A percentile compares a stretch with the other conserved stretches of the same genome.
These are phyloP conservation scores for Platyrinchus mystaceus DNA, from an alignment of 2,797 vertebrate genomes.

Conservation along the genomic window DNA sequence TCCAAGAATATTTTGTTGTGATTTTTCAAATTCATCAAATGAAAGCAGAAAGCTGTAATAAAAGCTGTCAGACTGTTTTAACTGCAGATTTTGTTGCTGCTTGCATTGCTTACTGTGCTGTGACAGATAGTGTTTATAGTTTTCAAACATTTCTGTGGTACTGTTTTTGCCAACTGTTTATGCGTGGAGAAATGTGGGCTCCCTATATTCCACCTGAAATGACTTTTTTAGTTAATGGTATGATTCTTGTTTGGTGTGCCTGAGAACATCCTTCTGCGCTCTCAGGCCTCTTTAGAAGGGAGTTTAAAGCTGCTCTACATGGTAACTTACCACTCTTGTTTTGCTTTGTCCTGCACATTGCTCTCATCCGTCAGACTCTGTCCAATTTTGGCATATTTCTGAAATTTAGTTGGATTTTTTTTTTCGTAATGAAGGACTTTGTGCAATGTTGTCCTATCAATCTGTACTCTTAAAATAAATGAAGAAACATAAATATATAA, in stretches of 20 bases:
- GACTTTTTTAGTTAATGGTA: neutral
- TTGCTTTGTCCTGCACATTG: neutral
- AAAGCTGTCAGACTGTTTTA: slow-evolving; percentile 54
- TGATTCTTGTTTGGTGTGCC: neutral
- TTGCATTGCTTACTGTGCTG: slow-evolving; percentile 43
- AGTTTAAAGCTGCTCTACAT: neutral
- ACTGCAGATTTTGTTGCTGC: slow-evolving; percentile 45
- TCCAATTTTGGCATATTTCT: neutral
- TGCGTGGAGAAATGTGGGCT: neutral
- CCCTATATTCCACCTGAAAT: neutral
- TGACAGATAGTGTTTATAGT: slow-evolving; percentile 52
- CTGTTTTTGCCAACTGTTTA: slow-evolving; percentile 39
- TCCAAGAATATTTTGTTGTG: neutral
- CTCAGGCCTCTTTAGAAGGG: neutral
- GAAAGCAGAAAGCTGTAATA: slow-evolving; percentile 39
- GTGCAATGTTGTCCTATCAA: neutral
- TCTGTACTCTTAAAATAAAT: neutral
- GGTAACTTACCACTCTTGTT: neutral
- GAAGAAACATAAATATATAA: neutral
- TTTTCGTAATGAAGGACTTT: neutral
- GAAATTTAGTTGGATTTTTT: neutral
- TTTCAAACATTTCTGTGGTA: slow-evolving; percentile 36
- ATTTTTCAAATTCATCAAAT: slow-evolving; percentile 23
- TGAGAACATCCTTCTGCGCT: neutral
- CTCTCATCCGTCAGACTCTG: neutral